A percentile compares a stretch with the other conserved stretches of the same genome.
phyloP scores from a whole-genome alignment of 2,113 vertebrate species.

The Hippotragus niger region DNA sequence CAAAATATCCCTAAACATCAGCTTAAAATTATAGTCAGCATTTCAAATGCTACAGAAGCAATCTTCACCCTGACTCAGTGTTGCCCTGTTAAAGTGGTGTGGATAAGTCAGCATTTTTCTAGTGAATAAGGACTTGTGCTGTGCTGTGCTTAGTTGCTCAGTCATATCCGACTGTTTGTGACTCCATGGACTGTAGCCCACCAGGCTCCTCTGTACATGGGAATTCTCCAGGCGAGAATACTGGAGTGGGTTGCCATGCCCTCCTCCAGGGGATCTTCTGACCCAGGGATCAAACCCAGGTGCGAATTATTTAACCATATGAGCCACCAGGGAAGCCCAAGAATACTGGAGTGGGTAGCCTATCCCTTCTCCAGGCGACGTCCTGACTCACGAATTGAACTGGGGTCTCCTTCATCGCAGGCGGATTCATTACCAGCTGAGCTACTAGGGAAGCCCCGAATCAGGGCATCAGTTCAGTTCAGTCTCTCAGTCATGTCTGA shows the following conservation, averaged over 20 bases:
- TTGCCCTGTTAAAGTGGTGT: neutral
- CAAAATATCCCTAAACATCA: neutral
- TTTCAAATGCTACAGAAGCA: neutral
- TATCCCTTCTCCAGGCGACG: neutral
- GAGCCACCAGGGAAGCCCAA: neutral
- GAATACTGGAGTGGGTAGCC: neutral
- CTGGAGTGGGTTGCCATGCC: neutral
- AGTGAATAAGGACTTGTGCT: neutral
- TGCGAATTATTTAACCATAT: neutral
- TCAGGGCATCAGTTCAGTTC: neutral
- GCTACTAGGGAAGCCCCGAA: neutral
- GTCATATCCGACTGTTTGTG: neutral
- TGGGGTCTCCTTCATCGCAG: neutral
- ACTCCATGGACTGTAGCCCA: neutral
- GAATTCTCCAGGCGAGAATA: rapidly evolving
- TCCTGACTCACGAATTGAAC: neutral
- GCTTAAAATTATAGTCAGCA: neutral
- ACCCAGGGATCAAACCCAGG: neutral
- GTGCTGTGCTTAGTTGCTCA: neutral
- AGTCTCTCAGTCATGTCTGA: neutral
- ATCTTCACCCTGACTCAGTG: neutral
- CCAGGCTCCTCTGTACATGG: neutral
- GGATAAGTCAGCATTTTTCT: neutral
- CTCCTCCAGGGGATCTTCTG: neutral
- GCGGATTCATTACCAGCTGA: neutral